A percentile compares a stretch with the other conserved stretches of the same genome.
phyloP scores from a whole-genome alignment of 2,888 invertebrate genomes.

The Macropis europaea region DNA sequence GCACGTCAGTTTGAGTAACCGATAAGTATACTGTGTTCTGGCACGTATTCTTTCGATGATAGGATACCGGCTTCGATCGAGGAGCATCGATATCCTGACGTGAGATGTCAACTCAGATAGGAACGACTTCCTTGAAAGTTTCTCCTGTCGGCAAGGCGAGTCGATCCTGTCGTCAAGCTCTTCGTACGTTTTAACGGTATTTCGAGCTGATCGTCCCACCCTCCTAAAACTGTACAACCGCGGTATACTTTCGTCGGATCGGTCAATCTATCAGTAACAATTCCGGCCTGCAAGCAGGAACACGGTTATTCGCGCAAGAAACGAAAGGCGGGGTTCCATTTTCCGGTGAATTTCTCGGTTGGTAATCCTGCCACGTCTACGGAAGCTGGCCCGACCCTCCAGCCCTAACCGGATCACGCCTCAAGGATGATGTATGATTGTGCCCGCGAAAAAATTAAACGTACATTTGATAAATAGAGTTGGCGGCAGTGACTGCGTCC shows the following conservation, averaged over 20 bases:
- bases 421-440: conserved; percentile 75
- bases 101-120: conserved; percentile 40
- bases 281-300: conserved; percentile 50
- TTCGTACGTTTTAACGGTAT: conserved; percentile 36
- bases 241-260: conserved; percentile 35
- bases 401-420: conserved; percentile 72
- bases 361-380: conserved; percentile 76
- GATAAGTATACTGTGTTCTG: conserved; percentile 3
- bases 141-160: conserved; percentile 25
- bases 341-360: conserved; percentile 70
- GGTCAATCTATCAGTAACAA: conserved; percentile 67
- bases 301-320: conserved; percentile 47
- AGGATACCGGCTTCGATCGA: conserved; percentile 8
- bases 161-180: conserved; percentile 43
- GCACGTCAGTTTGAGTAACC: neutral
- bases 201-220: conserved; percentile 24
- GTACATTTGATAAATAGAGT: conserved; percentile 78
- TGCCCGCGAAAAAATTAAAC: conserved; percentile 77
- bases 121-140: conserved; percentile 38
- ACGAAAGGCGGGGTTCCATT: conserved; percentile 55
- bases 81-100: conserved; percentile 44
- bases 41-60: conserved; percentile 3
- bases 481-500: conserved; percentile 66
- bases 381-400: conserved; percentile 59
- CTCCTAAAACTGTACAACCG: conserved; percentile 33